Conservation (phyloP, 92 coral and sea anemone species). For the Porites lobata region DNA sequence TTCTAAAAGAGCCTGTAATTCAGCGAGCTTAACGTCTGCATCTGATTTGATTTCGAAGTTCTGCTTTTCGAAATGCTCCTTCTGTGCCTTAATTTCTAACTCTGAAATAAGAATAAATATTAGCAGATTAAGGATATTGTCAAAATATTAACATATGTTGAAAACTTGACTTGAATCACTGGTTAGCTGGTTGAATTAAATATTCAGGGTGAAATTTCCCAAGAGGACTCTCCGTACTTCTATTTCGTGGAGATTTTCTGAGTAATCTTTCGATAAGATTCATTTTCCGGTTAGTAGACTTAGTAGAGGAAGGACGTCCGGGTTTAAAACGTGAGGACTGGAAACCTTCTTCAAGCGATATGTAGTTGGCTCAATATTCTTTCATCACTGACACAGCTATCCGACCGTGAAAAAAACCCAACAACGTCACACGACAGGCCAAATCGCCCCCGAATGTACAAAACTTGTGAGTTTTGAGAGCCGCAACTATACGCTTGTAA, state of each 20-base stretch:
- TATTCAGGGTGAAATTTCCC: constrained; percentile 37
- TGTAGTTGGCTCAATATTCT: neutral
- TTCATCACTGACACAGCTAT: constrained; percentile 11
- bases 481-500: neutral
- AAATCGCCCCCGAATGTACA: constrained; percentile 2
- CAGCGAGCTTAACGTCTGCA: constrained; percentile 75
- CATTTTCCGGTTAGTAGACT: constrained; percentile 36
- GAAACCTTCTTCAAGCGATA: neutral
- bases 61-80: constrained; percentile 82
- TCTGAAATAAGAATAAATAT: constrained; percentile 54
- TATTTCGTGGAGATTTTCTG: constrained; percentile 47
- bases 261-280: constrained; percentile 69
- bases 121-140: constrained; percentile 4
- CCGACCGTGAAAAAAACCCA: neutral
- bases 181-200: constrained; percentile 42
- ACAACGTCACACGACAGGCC: constrained; percentile 1
- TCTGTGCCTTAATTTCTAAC: constrained; percentile 82
- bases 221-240: constrained; percentile 37
- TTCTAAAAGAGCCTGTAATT: constrained; percentile 77
- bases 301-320: neutral
- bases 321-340: neutral
- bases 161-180: neutral
- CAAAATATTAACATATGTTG: neutral
- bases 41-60: constrained; percentile 65
- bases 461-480: neutral